phyloP scores from a whole-genome alignment of 2,113 vertebrate genomes.

The Atrichornis clamosus region DNA sequence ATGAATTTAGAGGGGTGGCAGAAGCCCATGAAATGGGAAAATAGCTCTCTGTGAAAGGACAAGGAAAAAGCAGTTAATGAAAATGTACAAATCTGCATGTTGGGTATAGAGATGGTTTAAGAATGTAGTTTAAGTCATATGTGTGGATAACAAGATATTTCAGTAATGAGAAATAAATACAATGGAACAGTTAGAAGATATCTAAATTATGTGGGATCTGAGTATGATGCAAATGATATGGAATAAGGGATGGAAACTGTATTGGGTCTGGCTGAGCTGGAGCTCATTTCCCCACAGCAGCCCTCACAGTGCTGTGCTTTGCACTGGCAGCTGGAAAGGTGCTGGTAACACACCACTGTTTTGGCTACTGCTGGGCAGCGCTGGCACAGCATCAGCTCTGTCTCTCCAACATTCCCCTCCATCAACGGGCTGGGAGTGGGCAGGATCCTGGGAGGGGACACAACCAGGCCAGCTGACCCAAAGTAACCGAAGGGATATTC shows the following conservation, averaged over 20 bases:
- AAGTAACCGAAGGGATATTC: neutral
- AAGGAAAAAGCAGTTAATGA: neutral
- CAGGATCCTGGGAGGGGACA: neutral
- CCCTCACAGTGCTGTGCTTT: neutral
- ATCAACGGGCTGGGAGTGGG: neutral
- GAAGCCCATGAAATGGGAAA: neutral
- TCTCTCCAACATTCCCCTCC: neutral
- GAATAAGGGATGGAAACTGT: neutral
- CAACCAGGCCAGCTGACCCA: neutral
- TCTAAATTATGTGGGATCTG: neutral
- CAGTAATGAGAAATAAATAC: neutral
- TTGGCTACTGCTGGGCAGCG: neutral
- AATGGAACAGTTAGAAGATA: neutral
- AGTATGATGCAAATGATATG: neutral
- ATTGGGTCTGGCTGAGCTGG: neutral
- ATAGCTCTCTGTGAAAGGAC: neutral
- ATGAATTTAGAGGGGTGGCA: neutral
- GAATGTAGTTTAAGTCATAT: neutral
- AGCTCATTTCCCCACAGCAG: neutral
- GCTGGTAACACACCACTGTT: neutral
- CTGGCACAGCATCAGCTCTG: neutral
- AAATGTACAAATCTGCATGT: neutral
- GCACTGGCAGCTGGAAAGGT: neutral
- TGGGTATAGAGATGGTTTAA: neutral
- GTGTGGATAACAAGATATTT: neutral